A percentile compares a stretch with the other conserved stretches of the same genome.
phyloP scores from a whole-genome alignment of 1,140 invertebrate genomes.

The Chrysopa pallens region DNA sequence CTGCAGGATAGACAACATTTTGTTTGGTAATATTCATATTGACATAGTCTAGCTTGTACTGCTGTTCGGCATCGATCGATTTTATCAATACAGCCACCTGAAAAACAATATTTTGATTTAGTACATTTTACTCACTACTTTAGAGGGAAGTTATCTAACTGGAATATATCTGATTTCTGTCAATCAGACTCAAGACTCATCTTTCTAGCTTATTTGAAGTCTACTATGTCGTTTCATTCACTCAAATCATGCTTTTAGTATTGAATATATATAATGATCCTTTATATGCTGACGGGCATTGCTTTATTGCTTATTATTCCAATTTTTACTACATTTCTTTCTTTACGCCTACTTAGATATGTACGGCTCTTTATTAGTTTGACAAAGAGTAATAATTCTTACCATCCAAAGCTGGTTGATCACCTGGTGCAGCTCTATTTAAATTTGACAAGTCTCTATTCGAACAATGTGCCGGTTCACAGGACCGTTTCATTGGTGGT shows the following conservation, averaged over 20 bases:
- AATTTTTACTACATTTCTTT: too few species aligned
- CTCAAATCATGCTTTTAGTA: neutral
- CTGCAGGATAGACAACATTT: conserved; percentile 59
- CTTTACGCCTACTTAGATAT: too few species aligned
- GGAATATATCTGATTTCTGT: neutral
- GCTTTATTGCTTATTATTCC: too few species aligned
- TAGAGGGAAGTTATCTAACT: too few species aligned
- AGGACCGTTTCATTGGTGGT: conserved; percentile 15
- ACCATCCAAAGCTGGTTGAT: neutral
- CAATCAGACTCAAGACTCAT: neutral
- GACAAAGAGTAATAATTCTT: neutral
- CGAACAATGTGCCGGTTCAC: conserved; percentile 11
- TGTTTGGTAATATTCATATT: conserved; percentile 58
- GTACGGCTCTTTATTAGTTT: too few species aligned
- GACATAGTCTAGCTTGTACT: conserved; percentile 58
- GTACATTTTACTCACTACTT: too few species aligned
- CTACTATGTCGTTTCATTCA: neutral
- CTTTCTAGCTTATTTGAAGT: neutral
- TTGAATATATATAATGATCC: neutral
- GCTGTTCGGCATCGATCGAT: conserved; percentile 56
- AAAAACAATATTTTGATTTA: conserved; percentile 8
- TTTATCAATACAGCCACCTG: conserved; percentile 45
- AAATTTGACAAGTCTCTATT: conserved; percentile 5
- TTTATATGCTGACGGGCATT: conserved; percentile 8
- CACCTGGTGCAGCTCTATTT: conserved; percentile 9